Conservation (phyloP, 2,888 invertebrate species). For the Agrenia bidenticulata region DNA sequence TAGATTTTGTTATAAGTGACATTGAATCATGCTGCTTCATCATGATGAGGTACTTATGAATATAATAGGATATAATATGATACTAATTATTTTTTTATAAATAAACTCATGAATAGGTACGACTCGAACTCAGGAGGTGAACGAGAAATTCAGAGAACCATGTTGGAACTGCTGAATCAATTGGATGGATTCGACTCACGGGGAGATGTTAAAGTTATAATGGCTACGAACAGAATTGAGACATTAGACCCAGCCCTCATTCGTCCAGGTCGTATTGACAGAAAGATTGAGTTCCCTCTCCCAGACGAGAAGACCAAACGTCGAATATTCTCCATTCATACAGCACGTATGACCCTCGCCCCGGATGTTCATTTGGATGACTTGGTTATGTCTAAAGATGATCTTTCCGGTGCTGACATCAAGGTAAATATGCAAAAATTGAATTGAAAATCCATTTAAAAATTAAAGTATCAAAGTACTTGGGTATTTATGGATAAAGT, state of each 20-base stretch:
- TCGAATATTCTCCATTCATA: conserved; percentile 96
- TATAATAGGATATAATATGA: neutral
- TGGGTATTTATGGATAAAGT: no score
- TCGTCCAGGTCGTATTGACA: conserved; percentile 96
- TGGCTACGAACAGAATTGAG: conserved; percentile 98
- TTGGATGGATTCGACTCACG: conserved; percentile 96
- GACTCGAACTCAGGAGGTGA: conserved; percentile 99
- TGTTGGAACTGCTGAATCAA: conserved; percentile 98
- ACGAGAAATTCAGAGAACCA: conserved; percentile 98
- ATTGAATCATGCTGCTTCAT: neutral
- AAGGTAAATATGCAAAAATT: conserved; percentile 69
- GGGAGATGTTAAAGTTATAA: conserved; percentile 95
- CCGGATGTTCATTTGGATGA: conserved; percentile 96
- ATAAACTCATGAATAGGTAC: no score
- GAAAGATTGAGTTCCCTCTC: conserved; percentile 98
- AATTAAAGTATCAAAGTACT: no score
- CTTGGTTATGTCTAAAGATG: conserved; percentile 98
- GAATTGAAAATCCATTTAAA: conserved; percentile 6
- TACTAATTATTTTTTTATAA: no score
- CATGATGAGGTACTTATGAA: neutral
- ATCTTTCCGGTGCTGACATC: conserved; percentile 95
- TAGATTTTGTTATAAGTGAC: conserved; percentile 6
- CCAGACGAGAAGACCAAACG: conserved; percentile 99
- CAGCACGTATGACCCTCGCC: conserved; percentile 96
- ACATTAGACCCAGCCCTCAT: conserved; percentile 97